Base-by-base conservation (phyloP, 2,888 invertebrate genomes). In the Chymomyza amoena region DNA sequence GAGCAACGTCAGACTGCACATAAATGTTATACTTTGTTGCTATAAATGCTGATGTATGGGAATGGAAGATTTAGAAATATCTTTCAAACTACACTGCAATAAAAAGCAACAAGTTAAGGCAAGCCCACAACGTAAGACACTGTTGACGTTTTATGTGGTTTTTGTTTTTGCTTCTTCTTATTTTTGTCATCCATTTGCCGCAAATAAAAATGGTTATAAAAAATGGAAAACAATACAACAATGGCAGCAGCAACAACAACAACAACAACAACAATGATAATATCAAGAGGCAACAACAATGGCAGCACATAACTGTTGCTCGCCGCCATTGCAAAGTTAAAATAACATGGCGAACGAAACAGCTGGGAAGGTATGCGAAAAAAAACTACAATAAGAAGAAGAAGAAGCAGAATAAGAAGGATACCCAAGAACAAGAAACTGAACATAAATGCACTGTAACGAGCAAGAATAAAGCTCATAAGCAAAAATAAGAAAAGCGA, bases 21-120 rank as follows among this genome's bases (percentile, higher is more conserved):
- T 85, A 87, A 82, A 82, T 75, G 85, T 70, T 82, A 76, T 68
- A 69, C 71, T 78, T 84, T 87, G 84, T 82, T 84, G 82, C 82
- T 77, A 64, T 32, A 32, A 32, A 32, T 32, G 32, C 32, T 32
- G 9, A 32, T 61, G 52, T 66, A 65, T 64, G 64, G 45, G 45
- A 39, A 57, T 36, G 59, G 57, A 15, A 50, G 50, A 72, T 60
- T 73, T 75, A 70, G 56, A 13, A 51, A 51, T 16, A 51, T 6
- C 51, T n/a, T 6, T n/a, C 5, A 51, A 51, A 54, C 15, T 18
- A 6, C 54, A 54, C 0, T 54, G 15, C 16, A 54, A 54, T 75
- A 68, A 70, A 80, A 63, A 87, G 85, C 83, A 83, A 87, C 83
- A 87, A 85, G 83, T 83, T 75, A 63, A 68, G 70, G 67, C 61